phyloP scores from a whole-genome alignment of 1,140 invertebrate species.

The Macrosteles quadrilineatus region DNA sequence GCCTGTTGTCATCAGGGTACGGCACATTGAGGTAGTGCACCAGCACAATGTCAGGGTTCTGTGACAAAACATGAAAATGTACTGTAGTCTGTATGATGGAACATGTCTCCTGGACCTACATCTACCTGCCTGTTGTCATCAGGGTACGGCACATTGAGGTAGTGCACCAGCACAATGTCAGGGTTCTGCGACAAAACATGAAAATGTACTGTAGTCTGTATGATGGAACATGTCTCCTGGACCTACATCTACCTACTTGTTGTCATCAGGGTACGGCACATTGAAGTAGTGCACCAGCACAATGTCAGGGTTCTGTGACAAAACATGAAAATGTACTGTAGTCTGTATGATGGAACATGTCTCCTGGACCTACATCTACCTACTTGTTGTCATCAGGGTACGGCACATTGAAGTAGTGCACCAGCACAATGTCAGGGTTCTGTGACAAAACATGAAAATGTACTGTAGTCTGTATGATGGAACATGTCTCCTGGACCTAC shows the following conservation, averaged over 20 bases:
- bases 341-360: too few species aligned
- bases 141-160: constrained; percentile 95
- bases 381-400: constrained; percentile 94
- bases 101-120: constrained; percentile 71
- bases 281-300: constrained; percentile 97
- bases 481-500: too few species aligned
- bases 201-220: too few species aligned
- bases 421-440: constrained; percentile 97
- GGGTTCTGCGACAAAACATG: constrained; percentile 75
- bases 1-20: constrained; percentile 92
- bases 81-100: not conserved
- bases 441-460: constrained; percentile 54
- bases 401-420: constrained; percentile 97
- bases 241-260: constrained; percentile 87
- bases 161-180: constrained; percentile 96
- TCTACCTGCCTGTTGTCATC: constrained; percentile 90
- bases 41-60: constrained; percentile 97
- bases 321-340: constrained; percentile 17
- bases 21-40: constrained; percentile 98
- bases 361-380: too few species aligned
- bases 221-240: too few species aligned
- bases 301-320: constrained; percentile 91
- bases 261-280: constrained; percentile 95
- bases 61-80: constrained; percentile 45
- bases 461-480: too few species aligned